Evolutionary conservation across 1,140 invertebrate genomes (phyloP), one percentile per base, ranked within the genome.

Genomic region (Trichonephila clavata): DNA sequence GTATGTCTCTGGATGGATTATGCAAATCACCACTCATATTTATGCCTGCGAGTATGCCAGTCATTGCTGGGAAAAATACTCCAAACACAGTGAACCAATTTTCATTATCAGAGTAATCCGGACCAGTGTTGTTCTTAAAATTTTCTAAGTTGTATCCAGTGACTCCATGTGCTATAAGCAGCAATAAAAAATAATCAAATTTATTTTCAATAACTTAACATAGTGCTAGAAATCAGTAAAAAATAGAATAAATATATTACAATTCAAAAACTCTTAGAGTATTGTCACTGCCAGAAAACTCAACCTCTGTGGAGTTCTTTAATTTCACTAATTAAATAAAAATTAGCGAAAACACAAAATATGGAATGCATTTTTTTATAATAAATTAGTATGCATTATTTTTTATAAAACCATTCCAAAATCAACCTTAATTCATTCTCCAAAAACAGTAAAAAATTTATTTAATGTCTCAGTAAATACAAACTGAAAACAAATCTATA

Each of bases 21-120:
- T 97, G 97, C 71, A 99, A 96, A 96, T 99, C 99, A 20, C 98
- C 98, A 96, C 98, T 99, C 99, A 99, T 99, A 95, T 99, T 99
- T 94, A 99, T 98, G 77, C 99, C 99, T 77, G 99, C 98, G 93
- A 99, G 96, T 83, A 99, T 98, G 43, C 98, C 98, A 91, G 98
- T 98, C 88, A 99, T 97, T 83, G 99, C 98, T 86, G 98, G 98
- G 96, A 99, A 98, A 96, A 99, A 98, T n/a, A 99, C 98, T 68
- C 98, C 98, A 96, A 99, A 98, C 81, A 99, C 98, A 21, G 97
- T 98, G 95, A 99, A 99, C 98, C 98, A 99, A 91, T 97, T 97
- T 94, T 98, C 97, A 24, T 97, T 97, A 88, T 97, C 96, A 90
- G 97, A 96, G 96, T 98, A 99, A 86, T 97, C 96, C 1, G 98